Evolutionary conservation across 2,113 vertebrate species (phyloP).

Genomic region (Thalassarche chlororhynchos): DNA sequence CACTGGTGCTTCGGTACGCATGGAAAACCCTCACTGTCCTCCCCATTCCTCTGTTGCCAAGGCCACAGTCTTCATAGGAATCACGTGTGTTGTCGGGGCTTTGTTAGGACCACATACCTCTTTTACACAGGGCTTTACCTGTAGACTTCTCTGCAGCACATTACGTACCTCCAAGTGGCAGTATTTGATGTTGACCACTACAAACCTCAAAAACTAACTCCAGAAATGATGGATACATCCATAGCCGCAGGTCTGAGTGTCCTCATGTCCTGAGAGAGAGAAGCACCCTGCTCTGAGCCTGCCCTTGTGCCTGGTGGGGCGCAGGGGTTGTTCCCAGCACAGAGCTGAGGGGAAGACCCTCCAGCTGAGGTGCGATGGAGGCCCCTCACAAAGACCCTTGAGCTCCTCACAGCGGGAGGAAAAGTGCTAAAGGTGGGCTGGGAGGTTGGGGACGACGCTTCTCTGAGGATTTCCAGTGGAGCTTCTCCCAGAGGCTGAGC

Average conservation of each 20-base stretch:
- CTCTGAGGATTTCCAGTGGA: background rate
- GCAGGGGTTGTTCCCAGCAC: background rate
- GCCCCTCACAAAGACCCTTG: background rate
- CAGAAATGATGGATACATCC: background rate
- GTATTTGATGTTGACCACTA: background rate
- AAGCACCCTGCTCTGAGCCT: background rate
- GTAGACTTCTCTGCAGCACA: background rate
- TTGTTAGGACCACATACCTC: background rate
- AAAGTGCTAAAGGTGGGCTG: background rate
- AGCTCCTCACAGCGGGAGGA: fast-evolving
- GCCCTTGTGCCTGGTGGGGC: fast-evolving
- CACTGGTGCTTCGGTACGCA: background rate
- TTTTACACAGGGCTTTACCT: background rate
- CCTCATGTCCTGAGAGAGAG: background rate
- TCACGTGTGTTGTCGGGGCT: background rate
- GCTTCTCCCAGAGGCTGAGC: background rate
- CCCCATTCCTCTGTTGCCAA: background rate
- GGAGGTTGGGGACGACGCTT: background rate
- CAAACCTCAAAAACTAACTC: background rate
- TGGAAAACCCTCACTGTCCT: background rate
- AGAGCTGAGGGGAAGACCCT: background rate
- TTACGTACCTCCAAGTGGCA: background rate
- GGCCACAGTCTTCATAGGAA: background rate
- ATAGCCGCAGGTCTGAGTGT: background rate
- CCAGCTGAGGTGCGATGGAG: background rate